A percentile compares a stretch with the other conserved stretches of the same genome.
Evolutionary conservation across 30 jellyfish, hydroid and myxozoan species (phyloP).

Genomic region (Aurelia sp.): DNA sequence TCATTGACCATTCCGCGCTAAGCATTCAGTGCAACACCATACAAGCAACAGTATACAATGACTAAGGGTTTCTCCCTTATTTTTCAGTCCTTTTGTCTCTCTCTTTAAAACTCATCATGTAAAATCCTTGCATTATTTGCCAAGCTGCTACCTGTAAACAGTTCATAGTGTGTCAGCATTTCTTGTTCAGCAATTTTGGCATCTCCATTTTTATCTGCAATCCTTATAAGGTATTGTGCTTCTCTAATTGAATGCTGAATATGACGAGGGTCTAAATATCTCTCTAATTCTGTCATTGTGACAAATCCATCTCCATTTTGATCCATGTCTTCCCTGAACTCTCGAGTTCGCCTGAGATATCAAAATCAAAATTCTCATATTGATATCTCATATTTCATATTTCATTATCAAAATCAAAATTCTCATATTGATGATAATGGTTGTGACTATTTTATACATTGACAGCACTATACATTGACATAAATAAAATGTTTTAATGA

Average conservation of each 20-base stretch:
- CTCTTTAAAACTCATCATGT: slow-evolving; percentile 86
- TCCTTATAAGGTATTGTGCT: slow-evolving; percentile 75
- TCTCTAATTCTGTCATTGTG: slow-evolving; percentile 72
- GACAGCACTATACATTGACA: too few relatives aligned
- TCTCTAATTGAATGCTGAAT: slow-evolving; percentile 89
- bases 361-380: background rate
- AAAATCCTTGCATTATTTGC: slow-evolving; percentile 77
- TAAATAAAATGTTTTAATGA: too few relatives aligned
- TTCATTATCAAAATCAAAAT: too few relatives aligned
- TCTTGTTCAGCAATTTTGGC: slow-evolving; percentile 80
- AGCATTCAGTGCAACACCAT: too few relatives aligned
- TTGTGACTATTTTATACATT: too few relatives aligned
- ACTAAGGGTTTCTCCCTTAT: too few relatives aligned
- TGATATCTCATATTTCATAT: too few relatives aligned
- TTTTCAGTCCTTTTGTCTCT: background rate
- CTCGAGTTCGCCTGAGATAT: slow-evolving; percentile 68
- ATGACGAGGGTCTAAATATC: slow-evolving; percentile 90
- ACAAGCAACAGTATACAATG: too few relatives aligned
- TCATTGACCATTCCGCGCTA: too few relatives aligned
- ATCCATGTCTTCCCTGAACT: slow-evolving; percentile 92
- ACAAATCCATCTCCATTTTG: slow-evolving; percentile 87
- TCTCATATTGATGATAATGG: too few relatives aligned
- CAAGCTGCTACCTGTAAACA: slow-evolving; percentile 93
- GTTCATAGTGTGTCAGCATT: slow-evolving; percentile 77
- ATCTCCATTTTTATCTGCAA: slow-evolving; percentile 82